Percentiles rank a stretch among this genome's conserved stretches.
Evolutionary conservation across 2,888 invertebrate genomes (phyloP).

Genomic region (Eucera pruinosa): DNA sequence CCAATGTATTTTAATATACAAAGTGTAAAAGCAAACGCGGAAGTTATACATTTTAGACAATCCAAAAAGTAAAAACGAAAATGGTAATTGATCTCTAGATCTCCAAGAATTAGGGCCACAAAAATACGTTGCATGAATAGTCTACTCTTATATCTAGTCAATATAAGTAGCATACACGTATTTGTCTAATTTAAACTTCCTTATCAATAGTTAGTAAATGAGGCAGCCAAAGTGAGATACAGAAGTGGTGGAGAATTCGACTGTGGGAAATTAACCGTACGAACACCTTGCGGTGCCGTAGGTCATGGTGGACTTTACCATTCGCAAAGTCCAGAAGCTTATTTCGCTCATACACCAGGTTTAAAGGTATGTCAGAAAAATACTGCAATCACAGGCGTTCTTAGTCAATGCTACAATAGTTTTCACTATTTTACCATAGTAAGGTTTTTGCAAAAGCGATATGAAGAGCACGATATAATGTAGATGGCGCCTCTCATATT

Average conservation of each 20-base stretch:
- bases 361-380: constrained; percentile 88
- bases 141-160: too few species aligned
- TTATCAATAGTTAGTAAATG: constrained; percentile 89
- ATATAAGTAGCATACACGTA: too few species aligned
- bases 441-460: not conserved
- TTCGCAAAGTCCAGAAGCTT: constrained; percentile 98
- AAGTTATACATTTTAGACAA: too few species aligned
- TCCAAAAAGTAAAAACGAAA: too few species aligned
- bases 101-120: too few species aligned
- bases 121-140: too few species aligned
- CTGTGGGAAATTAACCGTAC: constrained; percentile 95
- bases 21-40: too few species aligned
- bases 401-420: too few species aligned
- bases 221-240: constrained; percentile 98
- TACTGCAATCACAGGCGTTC: too few species aligned
- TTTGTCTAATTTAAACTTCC: not conserved
- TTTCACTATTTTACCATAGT: not conserved
- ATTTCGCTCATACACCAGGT: constrained; percentile 98
- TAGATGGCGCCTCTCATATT: too few species aligned
- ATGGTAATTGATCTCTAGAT: too few species aligned
- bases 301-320: constrained; percentile 99
- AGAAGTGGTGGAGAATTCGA: constrained; percentile 95
- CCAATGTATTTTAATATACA: too few species aligned
- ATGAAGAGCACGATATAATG: not conserved
- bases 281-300: constrained; percentile 98